Conservation (phyloP, 2,888 invertebrate genomes). For the Synergus gifuensis region DNA sequence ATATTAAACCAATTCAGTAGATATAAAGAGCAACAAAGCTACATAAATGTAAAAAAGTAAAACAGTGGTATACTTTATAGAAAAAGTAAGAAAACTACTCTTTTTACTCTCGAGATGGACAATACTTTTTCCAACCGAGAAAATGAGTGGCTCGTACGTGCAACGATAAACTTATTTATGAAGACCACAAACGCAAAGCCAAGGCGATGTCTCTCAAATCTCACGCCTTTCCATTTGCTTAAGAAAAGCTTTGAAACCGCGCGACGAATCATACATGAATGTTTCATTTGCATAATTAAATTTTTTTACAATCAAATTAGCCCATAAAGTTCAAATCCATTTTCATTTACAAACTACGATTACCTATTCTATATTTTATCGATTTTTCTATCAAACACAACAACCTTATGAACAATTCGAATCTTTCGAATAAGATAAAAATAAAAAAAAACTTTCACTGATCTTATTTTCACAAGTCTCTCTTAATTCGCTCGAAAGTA, state of each 20-base stretch:
- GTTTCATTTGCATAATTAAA: neutral
- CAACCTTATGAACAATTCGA: too few relatives aligned
- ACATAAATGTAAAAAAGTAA: too few relatives aligned
- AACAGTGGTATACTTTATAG: too few relatives aligned
- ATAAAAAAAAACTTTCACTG: too few relatives aligned
- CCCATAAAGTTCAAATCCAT: neutral
- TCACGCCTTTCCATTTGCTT: constrained; percentile 1
- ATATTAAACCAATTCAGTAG: too few relatives aligned
- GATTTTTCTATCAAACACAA: too few relatives aligned
- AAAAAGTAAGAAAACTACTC: too few relatives aligned
- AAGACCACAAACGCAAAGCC: neutral
- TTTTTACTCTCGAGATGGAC: neutral
- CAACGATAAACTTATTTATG: neutral
- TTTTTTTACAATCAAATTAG: neutral
- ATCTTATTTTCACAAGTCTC: too few relatives aligned
- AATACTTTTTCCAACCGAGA: neutral
- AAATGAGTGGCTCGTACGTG: neutral
- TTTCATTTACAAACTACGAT: neutral
- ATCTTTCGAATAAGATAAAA: too few relatives aligned
- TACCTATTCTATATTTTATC: neutral
- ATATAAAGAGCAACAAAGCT: too few relatives aligned
- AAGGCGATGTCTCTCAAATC: neutral
- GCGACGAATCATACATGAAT: neutral
- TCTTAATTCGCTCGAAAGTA: too few relatives aligned
- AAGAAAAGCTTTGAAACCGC: neutral